phyloP scores from a whole-genome alignment of 2,797 vertebrate species.

The Pipistrellus nathusii region DNA sequence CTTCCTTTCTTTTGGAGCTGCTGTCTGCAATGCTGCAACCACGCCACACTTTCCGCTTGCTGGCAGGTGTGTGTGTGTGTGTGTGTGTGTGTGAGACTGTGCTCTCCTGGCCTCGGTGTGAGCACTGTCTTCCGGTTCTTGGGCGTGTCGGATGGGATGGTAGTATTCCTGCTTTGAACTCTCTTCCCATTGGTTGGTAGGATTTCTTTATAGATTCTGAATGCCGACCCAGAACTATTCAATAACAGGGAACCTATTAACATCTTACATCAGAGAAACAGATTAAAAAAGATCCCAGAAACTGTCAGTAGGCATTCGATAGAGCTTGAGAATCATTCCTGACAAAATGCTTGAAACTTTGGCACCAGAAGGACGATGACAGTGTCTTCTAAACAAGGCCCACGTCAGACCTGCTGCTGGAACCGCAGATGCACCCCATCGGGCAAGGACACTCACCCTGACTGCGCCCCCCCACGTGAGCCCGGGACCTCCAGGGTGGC shows the following conservation, averaged over 20 bases:
- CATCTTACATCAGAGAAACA: not conserved
- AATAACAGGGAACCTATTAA: constrained; percentile 40
- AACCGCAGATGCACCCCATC: not conserved
- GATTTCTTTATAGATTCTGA: constrained; percentile 43
- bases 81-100: not conserved
- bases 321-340: not conserved
- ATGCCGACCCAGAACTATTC: constrained; percentile 15
- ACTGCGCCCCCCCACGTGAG: not conserved
- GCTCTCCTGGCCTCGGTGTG: not conserved
- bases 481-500: not conserved
- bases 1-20: not conserved
- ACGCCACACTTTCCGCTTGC: not conserved
- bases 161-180: not conserved
- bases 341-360: not conserved
- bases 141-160: not conserved
- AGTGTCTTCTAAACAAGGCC: not conserved
- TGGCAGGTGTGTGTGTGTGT: no score
- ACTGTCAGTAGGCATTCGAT: not conserved
- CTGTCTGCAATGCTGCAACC: not conserved
- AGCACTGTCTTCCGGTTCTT: not conserved
- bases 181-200: constrained; percentile 15
- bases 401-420: not conserved
- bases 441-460: not conserved
- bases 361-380: not conserved
- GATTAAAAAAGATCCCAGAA: not conserved